Evolutionary conservation across 2,113 vertebrate genomes (phyloP).

Genomic region (Accipiter cooperii): DNA sequence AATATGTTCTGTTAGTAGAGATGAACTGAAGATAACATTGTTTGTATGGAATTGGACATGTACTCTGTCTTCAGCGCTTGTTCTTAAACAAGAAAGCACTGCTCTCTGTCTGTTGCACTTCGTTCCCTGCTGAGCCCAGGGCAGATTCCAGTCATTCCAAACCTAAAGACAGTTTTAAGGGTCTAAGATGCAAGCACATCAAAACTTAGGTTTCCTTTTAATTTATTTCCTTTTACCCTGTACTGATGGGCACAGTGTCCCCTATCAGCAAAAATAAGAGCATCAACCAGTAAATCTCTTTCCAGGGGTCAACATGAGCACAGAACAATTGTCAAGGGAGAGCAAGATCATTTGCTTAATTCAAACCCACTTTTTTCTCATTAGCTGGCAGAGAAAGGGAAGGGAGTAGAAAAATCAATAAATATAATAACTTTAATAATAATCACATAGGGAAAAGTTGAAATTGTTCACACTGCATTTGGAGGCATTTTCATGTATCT

Average conservation of each 20-base stretch:
- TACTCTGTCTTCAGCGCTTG: not conserved
- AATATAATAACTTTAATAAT: conserved; percentile 46
- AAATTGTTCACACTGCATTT: no score
- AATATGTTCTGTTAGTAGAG: not conserved
- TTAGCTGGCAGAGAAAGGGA: conserved; percentile 9
- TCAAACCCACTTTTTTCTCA: conserved; percentile 39
- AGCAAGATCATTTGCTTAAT: conserved; percentile 37
- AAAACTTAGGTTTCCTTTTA: conserved; percentile 28
- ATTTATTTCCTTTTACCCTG: conserved; percentile 19
- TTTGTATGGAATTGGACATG: not conserved
- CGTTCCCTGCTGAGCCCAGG: not conserved
- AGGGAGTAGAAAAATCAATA: conserved; percentile 31
- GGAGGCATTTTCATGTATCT: no score
- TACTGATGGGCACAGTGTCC: not conserved
- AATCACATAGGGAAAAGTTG: conserved; percentile 23
- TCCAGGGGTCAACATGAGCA: not conserved
- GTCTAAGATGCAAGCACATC: conserved; percentile 19
- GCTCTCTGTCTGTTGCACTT: not conserved
- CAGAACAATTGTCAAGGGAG: not conserved
- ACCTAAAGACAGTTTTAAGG: not conserved
- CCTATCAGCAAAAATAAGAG: conserved; percentile 24
- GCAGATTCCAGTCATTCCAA: conserved; percentile 54
- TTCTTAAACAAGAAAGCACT: not conserved
- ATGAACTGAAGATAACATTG: conserved; percentile 2
- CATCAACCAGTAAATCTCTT: conserved; percentile 40